Evolutionary conservation across 2,888 invertebrate genomes (phyloP).

Genomic region (Serripes groenlandicus): DNA sequence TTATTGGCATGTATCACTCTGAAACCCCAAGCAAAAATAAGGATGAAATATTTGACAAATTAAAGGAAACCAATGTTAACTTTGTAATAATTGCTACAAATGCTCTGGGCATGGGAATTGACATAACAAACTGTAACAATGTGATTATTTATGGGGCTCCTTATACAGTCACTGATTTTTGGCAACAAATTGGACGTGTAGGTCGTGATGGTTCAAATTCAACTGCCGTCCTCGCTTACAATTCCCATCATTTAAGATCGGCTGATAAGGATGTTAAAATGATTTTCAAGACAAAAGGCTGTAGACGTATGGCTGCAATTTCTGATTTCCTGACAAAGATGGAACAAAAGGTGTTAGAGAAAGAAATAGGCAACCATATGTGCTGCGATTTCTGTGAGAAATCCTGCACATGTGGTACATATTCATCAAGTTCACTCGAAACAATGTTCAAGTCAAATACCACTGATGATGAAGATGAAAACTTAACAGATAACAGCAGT

Average conservation of each 20-base stretch:
- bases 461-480: neutral
- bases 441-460: neutral
- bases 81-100: neutral
- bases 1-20: neutral
- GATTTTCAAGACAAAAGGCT: neutral
- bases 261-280: neutral
- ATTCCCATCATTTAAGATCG: neutral
- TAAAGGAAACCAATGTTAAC: neutral
- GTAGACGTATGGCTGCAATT: neutral
- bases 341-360: neutral
- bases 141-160: neutral
- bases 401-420: neutral
- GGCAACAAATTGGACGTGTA: neutral
- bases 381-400: neutral
- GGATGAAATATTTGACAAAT: neutral
- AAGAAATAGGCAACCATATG: neutral
- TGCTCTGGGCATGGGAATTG: neutral
- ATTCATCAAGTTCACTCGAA: neutral
- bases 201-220: neutral
- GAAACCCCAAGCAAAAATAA: neutral
- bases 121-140: neutral
- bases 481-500: neutral
- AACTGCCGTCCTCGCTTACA: neutral
- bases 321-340: neutral
- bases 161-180: neutral